These are phyloP conservation scores for Amphipoea oculea DNA, from an alignment of 2,888 invertebrate species.

Conservation along the genomic window DNA sequence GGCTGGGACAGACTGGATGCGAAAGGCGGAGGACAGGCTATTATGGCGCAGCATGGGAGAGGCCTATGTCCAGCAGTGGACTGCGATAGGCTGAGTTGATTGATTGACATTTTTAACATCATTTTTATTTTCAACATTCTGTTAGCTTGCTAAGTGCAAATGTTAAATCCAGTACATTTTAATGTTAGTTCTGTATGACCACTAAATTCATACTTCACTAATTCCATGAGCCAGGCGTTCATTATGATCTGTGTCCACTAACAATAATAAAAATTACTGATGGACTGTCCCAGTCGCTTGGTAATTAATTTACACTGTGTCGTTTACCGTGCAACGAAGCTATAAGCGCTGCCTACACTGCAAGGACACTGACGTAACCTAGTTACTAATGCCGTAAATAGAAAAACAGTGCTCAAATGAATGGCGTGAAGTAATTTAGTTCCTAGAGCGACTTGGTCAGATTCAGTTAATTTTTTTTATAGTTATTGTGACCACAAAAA, in stretches of 20 bases:
- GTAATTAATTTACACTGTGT: background rate
- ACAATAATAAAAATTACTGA: background rate
- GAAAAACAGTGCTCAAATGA: background rate
- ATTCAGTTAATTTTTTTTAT: background rate
- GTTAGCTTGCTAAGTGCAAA: too few species aligned
- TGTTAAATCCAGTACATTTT: too few species aligned
- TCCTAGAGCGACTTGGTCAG: background rate
- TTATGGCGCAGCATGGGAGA: too few species aligned
- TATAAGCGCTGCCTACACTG: too few species aligned
- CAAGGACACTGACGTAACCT: background rate
- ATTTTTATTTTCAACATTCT: too few species aligned
- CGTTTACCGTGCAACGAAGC: background rate
- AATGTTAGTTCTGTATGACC: too few species aligned
- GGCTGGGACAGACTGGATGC: too few species aligned
- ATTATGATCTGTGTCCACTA: background rate
- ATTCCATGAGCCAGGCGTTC: background rate
- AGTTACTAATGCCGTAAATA: background rate
- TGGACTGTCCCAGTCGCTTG: background rate
- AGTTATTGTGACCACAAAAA: background rate
- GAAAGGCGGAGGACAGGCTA: too few species aligned
- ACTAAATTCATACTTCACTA: background rate
- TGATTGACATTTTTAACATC: too few species aligned
- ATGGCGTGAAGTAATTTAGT: background rate
- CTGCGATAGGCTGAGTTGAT: too few species aligned
- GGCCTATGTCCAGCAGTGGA: too few species aligned